Base-by-base conservation (phyloP, 2,797 vertebrate species). In the Sternotherus odoratus region DNA sequence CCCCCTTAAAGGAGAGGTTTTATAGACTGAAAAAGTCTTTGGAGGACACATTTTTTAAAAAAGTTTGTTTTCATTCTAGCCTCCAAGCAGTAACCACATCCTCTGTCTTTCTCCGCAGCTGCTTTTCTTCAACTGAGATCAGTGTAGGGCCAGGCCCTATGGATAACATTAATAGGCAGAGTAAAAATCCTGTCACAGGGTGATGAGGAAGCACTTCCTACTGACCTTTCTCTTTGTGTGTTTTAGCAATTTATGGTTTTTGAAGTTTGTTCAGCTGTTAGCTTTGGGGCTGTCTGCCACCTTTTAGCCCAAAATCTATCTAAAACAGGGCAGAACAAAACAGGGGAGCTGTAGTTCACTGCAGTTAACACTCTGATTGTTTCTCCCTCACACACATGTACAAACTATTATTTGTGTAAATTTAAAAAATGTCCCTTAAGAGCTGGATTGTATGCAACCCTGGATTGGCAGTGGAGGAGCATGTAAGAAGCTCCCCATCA, bases 231-330 rank as follows among this genome's bases (percentile, higher is more conserved):
- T 84, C 54, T 94, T 75, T 86, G 60, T 88, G 80, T 91, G 74
- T 81, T 93, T 88, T 85, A 56, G 49, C 82, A 92, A 92, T 94
- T 95, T 96, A 95, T 2, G 4, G 28, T 84, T 86, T 84, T 46
- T 24, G 43, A 60, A 91, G 78, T 96, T 97, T 97, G 92, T 92
- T 96, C 96, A 97, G 90, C 88, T 95, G 95, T 66, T 95, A 79
- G 82, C 12, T 0, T 87, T 72, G 30, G 36, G 74, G 85, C 79
- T 1, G 0, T 77, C 39, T 88, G 57, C 79, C 63, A 79, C 51
- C 69, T 90, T 95, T 51, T 23, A 88, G 49, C 19, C 28, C 69
- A 87, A 30, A 80, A 82, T 90, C 46, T 16, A 3, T 83, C 86
- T 86, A 92, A 91, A 94, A 80, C 89, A 74, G 80, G 79, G 28